These are phyloP conservation scores for Urophycis tenuis DNA, from an alignment of 2,797 vertebrate species.

Conservation along the genomic window DNA sequence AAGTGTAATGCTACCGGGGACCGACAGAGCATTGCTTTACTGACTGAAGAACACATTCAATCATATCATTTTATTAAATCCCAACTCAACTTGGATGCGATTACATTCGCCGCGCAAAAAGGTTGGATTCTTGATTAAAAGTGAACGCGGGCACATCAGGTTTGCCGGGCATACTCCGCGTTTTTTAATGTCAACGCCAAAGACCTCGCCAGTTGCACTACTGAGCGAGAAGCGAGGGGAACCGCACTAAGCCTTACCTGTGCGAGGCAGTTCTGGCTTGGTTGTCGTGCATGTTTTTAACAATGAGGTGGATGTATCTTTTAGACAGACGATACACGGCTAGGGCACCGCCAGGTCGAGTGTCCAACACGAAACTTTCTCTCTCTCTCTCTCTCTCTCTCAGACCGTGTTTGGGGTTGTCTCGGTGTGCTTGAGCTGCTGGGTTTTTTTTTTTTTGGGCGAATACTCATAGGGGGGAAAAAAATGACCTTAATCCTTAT, in stretches of 20 bases:
- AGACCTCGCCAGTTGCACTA: slow-evolving; percentile 8
- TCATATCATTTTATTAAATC: slow-evolving; percentile 5
- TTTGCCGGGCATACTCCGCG: not conserved
- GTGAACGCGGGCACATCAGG: not conserved
- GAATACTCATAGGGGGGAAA: not conserved
- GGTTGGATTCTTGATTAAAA: slow-evolving; percentile 4
- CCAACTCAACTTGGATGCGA: slow-evolving; percentile 4
- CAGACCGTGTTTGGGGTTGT: not conserved
- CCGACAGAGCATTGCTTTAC: not conserved
- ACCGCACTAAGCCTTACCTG: not conserved
- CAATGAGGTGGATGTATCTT: not conserved
- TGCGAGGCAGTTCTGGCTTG: not conserved
- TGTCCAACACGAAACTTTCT: not conserved
- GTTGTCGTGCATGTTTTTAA: not conserved
- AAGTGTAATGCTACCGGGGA: not conserved
- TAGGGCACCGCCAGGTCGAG: not conserved
- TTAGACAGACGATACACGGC: not conserved
- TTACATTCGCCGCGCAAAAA: not conserved
- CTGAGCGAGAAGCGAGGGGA: not conserved
- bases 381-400: not conserved
- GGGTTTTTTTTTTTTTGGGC: not conserved
- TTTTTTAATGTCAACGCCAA: slow-evolving; percentile 14
- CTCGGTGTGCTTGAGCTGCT: not conserved
- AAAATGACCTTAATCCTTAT: not conserved
- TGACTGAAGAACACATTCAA: not conserved